These are phyloP conservation scores for Planococcus citri DNA, from an alignment of 1,140 invertebrate genomes.

Conservation along the genomic window DNA sequence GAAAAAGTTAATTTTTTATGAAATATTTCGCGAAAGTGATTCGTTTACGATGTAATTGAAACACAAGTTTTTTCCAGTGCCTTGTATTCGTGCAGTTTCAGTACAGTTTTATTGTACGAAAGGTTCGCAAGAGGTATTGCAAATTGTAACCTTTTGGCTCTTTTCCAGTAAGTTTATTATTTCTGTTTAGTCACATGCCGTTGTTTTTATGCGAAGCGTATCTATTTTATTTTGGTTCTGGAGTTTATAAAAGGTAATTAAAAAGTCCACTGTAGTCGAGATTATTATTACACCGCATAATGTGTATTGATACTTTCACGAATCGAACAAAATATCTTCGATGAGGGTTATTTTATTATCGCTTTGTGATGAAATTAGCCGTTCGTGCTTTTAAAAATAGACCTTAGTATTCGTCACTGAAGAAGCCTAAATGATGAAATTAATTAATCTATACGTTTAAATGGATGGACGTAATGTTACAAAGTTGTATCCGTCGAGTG, in stretches of 20 bases:
- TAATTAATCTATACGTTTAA: too few species aligned
- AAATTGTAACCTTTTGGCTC: not conserved
- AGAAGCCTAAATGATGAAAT: too few species aligned
- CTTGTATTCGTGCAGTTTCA: not conserved
- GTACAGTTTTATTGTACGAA: not conserved
- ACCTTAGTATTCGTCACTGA: too few species aligned
- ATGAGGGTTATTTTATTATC: too few species aligned
- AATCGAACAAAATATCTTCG: too few species aligned
- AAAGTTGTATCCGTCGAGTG: too few species aligned
- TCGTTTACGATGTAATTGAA: not conserved
- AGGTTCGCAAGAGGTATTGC: not conserved
- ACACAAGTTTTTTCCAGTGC: not conserved
- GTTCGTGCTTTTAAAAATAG: too few species aligned
- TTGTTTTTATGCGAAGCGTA: constrained; percentile 6
- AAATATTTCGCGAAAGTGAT: not conserved
- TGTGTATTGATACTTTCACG: too few species aligned
- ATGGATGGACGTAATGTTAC: too few species aligned
- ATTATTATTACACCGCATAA: too few species aligned
- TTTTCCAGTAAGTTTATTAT: constrained; percentile 10
- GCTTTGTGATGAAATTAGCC: too few species aligned
- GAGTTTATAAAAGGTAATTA: constrained; percentile 9
- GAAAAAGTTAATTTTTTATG: not conserved
- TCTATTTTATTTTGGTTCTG: constrained; percentile 9
- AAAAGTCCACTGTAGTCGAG: not conserved
- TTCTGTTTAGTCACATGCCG: constrained; percentile 13